Conservation (phyloP, 2,113 vertebrate genomes). For the Sinocyclocheilus anshuiensis region DNA sequence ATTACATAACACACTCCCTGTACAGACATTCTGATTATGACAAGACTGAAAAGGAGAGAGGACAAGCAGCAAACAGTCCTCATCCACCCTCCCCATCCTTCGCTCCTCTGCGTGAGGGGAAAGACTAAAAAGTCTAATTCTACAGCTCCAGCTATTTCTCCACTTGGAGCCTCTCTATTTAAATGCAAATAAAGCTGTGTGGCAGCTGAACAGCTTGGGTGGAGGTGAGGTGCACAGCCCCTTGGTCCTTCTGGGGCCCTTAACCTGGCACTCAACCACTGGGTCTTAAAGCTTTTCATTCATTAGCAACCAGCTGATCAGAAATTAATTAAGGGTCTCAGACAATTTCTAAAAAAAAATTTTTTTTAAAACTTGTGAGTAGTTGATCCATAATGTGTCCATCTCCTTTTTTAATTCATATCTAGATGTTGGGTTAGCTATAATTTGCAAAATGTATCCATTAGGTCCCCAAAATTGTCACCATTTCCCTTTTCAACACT, state of each 20-base stretch:
- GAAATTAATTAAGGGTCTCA: not conserved
- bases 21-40: conserved; percentile 48
- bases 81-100: conserved; percentile 37
- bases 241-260: conserved; percentile 64
- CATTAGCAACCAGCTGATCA: conserved; percentile 27
- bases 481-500: not conserved
- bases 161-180: conserved; percentile 64
- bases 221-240: conserved; percentile 59
- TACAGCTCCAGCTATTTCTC: conserved; percentile 38
- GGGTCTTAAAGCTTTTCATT: conserved; percentile 56
- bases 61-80: conserved; percentile 53
- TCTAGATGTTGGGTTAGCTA: not conserved
- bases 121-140: conserved; percentile 46
- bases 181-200: conserved; percentile 74
- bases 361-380: not conserved
- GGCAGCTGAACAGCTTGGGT: conserved; percentile 70
- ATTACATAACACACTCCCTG: conserved; percentile 48
- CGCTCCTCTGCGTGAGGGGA: conserved; percentile 46
- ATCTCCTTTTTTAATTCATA: not conserved
- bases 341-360: not conserved
- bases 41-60: conserved; percentile 50
- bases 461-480: not conserved
- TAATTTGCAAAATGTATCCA: not conserved
- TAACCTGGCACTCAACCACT: conserved; percentile 54
- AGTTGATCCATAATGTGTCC: not conserved